These are phyloP conservation scores for Amblyjoppa proteus DNA, from an alignment of 2,888 invertebrate species.

Conservation along the genomic window DNA sequence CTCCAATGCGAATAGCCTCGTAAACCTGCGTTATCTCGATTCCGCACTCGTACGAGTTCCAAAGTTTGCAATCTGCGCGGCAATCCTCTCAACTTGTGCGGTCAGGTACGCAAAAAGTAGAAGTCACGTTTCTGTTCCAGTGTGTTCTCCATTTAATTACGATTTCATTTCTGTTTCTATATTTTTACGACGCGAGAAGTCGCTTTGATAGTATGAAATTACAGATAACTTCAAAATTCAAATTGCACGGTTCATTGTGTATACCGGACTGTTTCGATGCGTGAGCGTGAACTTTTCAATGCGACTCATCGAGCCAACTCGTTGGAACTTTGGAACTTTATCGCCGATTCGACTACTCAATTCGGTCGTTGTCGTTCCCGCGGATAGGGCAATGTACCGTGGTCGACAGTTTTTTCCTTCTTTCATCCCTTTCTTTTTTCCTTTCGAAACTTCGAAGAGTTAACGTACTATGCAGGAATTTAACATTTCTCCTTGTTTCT, in stretches of 20 bases:
- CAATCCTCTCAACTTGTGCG: background rate
- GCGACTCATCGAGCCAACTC: background rate
- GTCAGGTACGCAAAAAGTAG: background rate
- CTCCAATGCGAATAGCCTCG: background rate
- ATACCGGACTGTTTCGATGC: background rate
- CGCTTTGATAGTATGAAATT: background rate
- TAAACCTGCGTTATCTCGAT: background rate
- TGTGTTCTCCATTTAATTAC: background rate
- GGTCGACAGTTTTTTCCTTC: background rate
- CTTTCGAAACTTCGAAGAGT: slow-evolving; percentile 39
- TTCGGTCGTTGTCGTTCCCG: slow-evolving; percentile 12
- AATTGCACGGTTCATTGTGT: background rate
- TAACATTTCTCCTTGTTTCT: slow-evolving; percentile 18
- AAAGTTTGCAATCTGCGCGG: background rate
- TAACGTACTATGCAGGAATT: slow-evolving; percentile 40
- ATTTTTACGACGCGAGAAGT: too few relatives aligned
- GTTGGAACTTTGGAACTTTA: slow-evolving; percentile 1
- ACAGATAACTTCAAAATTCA: background rate
- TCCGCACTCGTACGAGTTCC: background rate
- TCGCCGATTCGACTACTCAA: slow-evolving; percentile 32
- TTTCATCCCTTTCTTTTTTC: background rate
- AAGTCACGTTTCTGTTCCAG: background rate
- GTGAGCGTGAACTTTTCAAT: background rate
- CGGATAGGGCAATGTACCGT: background rate
- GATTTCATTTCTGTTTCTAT: background rate